Conservation (phyloP, 2,797 vertebrate species). For the Rhinogobio ventralis region DNA sequence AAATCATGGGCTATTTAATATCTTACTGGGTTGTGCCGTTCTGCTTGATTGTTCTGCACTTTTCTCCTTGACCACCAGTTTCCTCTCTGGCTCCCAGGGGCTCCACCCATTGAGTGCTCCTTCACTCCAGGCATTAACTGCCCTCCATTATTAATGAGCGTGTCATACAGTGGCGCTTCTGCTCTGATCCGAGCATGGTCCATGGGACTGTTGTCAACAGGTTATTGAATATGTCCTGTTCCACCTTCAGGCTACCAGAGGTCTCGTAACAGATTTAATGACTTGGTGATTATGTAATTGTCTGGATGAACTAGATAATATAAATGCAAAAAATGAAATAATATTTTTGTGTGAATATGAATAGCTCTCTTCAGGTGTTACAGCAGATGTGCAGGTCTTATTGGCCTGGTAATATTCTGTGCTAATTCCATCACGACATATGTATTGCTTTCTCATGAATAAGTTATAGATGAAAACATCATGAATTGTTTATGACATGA, state of each 20-base stretch:
- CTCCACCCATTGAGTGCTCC: constrained; percentile 59
- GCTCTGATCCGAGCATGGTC: constrained; percentile 64
- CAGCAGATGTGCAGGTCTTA: constrained; percentile 23
- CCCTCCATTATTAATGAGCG: constrained; percentile 74
- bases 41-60: constrained; percentile 48
- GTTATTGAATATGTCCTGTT: constrained; percentile 43
- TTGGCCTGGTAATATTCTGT: constrained; percentile 55
- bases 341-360: neutral
- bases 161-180: constrained; percentile 62
- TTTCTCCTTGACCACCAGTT: constrained; percentile 61
- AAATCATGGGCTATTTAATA: constrained; percentile 27
- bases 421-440: constrained; percentile 57
- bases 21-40: constrained; percentile 36
- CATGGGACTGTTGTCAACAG: constrained; percentile 66
- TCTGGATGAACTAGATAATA: constrained; percentile 6
- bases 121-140: constrained; percentile 67
- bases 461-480: constrained; percentile 61
- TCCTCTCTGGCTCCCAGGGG: constrained; percentile 55
- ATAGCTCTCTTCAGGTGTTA: neutral
- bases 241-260: constrained; percentile 36
- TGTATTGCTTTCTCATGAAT: constrained; percentile 59
- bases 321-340: neutral
- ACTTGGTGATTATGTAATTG: neutral
- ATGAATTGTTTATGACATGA: constrained; percentile 66
- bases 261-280: constrained; percentile 6